Base-by-base conservation (phyloP, 2,113 vertebrate genomes). In the Noctilio leporinus region DNA sequence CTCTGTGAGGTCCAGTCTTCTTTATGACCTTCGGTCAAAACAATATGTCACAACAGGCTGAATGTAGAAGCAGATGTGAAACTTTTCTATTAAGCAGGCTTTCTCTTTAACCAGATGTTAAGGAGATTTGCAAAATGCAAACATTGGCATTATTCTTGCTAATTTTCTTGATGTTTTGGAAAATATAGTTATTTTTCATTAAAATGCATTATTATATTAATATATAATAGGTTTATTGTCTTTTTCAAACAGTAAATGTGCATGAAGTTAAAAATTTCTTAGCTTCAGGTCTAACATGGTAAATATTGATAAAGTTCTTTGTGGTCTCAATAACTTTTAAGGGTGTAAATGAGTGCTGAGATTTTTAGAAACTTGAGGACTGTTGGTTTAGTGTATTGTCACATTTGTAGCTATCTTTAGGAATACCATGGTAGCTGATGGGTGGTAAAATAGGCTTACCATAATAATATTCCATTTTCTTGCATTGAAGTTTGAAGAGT, bases 171-270 rank as follows among this genome's bases (percentile, higher is more conserved):
- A 75, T 51, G 40, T 70, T 87, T 75, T 30, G 16, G 69, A 67
- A 78, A 87, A 80, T 49, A 67, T 20, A 62, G 3, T 78, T 86
- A 47, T 53, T 86, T 91, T 83, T 67, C 22, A 65, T 83, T 26
- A 81, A 88, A 81, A 77, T 40, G 8, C 24, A 49, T 64, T 92
- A 57, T 69, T 86, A 49, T 87, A 10, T 80, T 90, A 72, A 22
- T 26, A 72, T 87, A 1, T 64, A 89, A 87, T 65, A 11, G 14
- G 3, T 10, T 67, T 81, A 67, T 67, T 77, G 24, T 86, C 51
- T 93, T 76, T 90, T 91, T 83, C 43, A 96, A 89, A 93, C 59
- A 17, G 30, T 93, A 43, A 85, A 59, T 30, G 33, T 47, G 62
- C 64, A 89, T 75, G 20, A 70, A 59, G 38, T 51, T 91, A 77